Conservation (phyloP, 2,113 vertebrate genomes). For the Periophthalmodon schlosseri region DNA sequence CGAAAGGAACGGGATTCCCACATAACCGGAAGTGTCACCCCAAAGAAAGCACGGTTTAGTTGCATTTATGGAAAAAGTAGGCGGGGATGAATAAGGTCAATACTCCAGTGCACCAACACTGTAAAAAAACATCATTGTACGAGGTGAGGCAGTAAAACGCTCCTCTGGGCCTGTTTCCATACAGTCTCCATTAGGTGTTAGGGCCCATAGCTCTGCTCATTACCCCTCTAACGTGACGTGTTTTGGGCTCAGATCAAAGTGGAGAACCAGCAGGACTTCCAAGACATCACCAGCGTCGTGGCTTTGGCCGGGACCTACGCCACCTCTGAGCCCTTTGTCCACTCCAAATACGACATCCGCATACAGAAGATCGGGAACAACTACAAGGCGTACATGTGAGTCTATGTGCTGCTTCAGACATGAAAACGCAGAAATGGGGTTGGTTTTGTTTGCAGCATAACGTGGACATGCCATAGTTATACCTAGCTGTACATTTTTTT, state of each 20-base stretch:
- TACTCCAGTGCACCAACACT: conserved; percentile 17
- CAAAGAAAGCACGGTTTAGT: too few species aligned
- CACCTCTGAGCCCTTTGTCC: conserved; percentile 89
- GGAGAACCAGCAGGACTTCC: conserved; percentile 92
- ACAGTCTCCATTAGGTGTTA: conserved; percentile 53
- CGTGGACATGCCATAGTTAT: too few species aligned
- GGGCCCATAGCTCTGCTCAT: conserved; percentile 44
- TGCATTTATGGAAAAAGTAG: too few species aligned
- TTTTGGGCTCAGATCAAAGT: conserved; percentile 87
- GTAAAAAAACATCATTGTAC: conserved; percentile 25
- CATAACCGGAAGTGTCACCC: too few species aligned
- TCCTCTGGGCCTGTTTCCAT: conserved; percentile 33
- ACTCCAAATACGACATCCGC: conserved; percentile 96
- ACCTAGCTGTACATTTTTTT: too few species aligned
- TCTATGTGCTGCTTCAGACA: background rate
- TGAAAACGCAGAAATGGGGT: background rate
- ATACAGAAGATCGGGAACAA: conserved; percentile 98
- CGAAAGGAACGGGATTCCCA: too few species aligned
- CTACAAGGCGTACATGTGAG: conserved; percentile 99
- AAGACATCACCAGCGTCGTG: conserved; percentile 94
- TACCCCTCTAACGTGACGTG: conserved; percentile 36
- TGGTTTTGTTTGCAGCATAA: too few species aligned
- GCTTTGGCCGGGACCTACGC: conserved; percentile 93
- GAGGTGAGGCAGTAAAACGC: conserved; percentile 52
- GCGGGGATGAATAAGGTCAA: too few species aligned